Conservation (phyloP, 2,888 invertebrate species). For the Lutraria lutraria region DNA sequence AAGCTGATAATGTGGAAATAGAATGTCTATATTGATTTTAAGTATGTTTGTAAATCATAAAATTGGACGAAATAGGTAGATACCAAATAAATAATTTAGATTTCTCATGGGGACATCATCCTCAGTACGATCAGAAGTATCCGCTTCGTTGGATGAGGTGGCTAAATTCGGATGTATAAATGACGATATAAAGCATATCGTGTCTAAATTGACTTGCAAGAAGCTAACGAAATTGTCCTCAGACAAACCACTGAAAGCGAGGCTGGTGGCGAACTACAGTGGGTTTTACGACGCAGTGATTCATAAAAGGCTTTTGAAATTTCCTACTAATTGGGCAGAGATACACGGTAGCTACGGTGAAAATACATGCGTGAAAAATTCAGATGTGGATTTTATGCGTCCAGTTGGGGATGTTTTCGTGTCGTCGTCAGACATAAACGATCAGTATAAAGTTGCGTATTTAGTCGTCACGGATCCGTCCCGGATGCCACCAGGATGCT, state of each 20-base stretch:
- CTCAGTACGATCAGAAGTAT: too few relatives aligned
- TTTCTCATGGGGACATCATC: too few relatives aligned
- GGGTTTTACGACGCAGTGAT: conserved; percentile 23
- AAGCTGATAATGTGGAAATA: too few relatives aligned
- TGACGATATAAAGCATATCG: background rate
- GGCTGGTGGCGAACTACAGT: conserved; percentile 1
- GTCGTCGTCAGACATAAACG: background rate
- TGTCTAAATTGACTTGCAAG: background rate
- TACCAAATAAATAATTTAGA: too few relatives aligned
- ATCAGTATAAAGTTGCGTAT: background rate
- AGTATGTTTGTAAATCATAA: too few relatives aligned
- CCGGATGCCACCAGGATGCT: conserved; percentile 13
- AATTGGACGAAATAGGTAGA: too few relatives aligned
- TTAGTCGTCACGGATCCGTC: background rate
- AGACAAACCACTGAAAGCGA: conserved; percentile 6
- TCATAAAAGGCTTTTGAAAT: conserved; percentile 13
- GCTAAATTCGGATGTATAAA: background rate
- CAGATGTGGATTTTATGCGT: conserved; percentile 25
- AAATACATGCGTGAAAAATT: conserved; percentile 30
- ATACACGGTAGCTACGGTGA: conserved; percentile 25
- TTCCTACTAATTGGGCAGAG: background rate
- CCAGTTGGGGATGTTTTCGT: background rate
- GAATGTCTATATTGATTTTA: too few relatives aligned
- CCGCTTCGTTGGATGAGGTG: too few relatives aligned
- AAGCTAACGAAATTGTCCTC: background rate